phyloP scores from a whole-genome alignment of 2,888 invertebrate genomes.

The Cephus spinipes region DNA sequence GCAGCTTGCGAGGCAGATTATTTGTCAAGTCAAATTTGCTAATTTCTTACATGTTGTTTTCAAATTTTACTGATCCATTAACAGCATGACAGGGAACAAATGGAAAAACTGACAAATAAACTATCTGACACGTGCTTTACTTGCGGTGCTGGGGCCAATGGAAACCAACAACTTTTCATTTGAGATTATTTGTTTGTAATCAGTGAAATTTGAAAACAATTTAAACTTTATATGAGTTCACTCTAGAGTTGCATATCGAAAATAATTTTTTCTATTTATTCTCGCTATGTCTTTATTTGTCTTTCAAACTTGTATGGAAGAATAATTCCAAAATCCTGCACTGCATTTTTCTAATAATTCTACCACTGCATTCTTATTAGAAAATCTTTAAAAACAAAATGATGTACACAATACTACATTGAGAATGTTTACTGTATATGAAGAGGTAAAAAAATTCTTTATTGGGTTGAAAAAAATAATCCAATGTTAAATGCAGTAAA shows the following conservation, averaged over 20 bases:
- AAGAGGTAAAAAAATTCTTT: conserved; percentile 17
- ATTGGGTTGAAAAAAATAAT: conserved; percentile 7
- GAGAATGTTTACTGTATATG: conserved; percentile 15
- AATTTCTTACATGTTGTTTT: neutral
- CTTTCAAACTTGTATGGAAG: neutral
- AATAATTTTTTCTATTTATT: conserved; percentile 6
- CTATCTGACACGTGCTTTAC: conserved; percentile 27
- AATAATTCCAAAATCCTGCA: conserved; percentile 16
- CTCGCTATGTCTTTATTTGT: neutral
- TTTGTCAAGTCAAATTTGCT: neutral
- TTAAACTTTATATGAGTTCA: conserved; percentile 2
- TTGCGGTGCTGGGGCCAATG: conserved; percentile 36
- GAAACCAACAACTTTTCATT: conserved; percentile 24
- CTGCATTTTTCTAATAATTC: conserved; percentile 3
- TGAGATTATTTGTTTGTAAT: conserved; percentile 12
- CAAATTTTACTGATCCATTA: conserved; percentile 28
- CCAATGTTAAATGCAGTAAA: neutral
- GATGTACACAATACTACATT: neutral
- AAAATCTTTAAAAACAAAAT: neutral
- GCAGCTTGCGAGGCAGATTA: neutral
- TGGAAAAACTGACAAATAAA: conserved; percentile 23
- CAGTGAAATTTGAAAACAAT: conserved; percentile 27
- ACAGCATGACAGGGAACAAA: conserved; percentile 17
- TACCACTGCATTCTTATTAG: neutral
- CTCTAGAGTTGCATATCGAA: neutral